Evolutionary conservation across 2,888 invertebrate species (phyloP).

Genomic region (Plutella xylostella): DNA sequence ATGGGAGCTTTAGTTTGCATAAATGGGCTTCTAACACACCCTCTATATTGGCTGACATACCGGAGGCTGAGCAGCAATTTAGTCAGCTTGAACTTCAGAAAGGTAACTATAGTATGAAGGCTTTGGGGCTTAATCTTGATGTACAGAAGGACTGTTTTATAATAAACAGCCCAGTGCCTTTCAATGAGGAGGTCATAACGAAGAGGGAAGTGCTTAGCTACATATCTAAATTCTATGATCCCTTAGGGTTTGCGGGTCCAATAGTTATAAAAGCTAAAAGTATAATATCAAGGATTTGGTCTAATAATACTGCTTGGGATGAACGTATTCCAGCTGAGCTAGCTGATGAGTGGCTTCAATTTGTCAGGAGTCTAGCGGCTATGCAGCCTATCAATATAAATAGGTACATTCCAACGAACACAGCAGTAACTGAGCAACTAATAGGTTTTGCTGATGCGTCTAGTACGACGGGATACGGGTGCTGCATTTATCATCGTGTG

Average conservation of each 20-base stretch:
- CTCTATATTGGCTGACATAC: not conserved
- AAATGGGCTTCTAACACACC: not conserved
- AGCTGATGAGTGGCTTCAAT: conserved; percentile 8
- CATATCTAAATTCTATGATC: conserved; percentile 15
- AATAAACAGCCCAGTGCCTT: conserved; percentile 5
- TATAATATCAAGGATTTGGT: conserved; percentile 15
- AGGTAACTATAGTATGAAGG: conserved; percentile 6
- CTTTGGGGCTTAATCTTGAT: not conserved
- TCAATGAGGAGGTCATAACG: not conserved
- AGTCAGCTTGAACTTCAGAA: conserved; percentile 12
- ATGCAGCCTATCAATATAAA: conserved; percentile 13
- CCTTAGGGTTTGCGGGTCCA: conserved; percentile 13
- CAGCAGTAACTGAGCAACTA: not conserved
- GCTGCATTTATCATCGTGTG: conserved; percentile 16
- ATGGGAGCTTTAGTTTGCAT: not conserved
- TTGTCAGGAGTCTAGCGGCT: conserved; percentile 7
- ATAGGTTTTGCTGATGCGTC: conserved; percentile 17
- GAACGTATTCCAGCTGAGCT: conserved; percentile 2
- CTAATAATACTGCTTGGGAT: conserved; percentile 11
- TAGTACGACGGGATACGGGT: conserved; percentile 13
- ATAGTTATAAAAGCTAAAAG: conserved; percentile 12
- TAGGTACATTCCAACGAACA: not conserved
- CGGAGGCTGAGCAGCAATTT: conserved; percentile 10
- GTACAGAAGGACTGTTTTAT: not conserved
- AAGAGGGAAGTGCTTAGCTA: conserved; percentile 10